Evolutionary conservation across 1,140 invertebrate genomes (phyloP), one percentile per base, ranked within the genome.

Genomic region (Diplogasteroides magnus): DNA sequence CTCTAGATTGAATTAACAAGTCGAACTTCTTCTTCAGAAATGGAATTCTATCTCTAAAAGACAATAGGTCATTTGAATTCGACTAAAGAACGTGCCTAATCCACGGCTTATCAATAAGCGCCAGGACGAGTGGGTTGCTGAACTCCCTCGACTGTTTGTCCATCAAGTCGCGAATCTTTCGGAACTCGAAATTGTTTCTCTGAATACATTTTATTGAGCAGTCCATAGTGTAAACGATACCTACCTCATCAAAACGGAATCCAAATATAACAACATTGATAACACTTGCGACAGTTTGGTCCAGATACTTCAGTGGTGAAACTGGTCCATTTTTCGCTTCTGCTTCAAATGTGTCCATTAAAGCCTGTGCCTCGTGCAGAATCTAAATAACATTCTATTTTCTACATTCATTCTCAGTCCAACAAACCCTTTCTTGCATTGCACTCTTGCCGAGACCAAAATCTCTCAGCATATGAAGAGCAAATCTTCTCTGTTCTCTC

Each of bases 181-280:
- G 14, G 3, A 19, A 48, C 26, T 2, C 57, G 11, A n/a, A 6
- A 11, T 26, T 56, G 27, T 58, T 32, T 26, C 25, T 58, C 19
- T 28, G 57, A 57, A 25, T 28, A 2, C 14, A 2, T 57, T 6
- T 37, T 56, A 64, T 13, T 64, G 62, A 31, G 37, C 15, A 31
- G 28, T 64, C n/a, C n/a, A n/a, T 15, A 64, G 14, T 23, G 19
- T 25, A 26, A n/a, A 64, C 15, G 11, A 2, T 2, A 13, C 62
- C 11, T n/a, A 64, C 62, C 62, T n/a, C 57, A 57, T 66, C 64
- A 25, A 66, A 66, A 6, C 64, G 64, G 23, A 32, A 66, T 58
- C 64, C 64, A 25, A 66, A 58, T 26, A 66, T 37, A 13, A 66
- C 57, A 25, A 27, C 19, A 57, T 66, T 66, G 29, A 66, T 66